Conservation (phyloP, 1,140 invertebrate species). For the Ostrea denselamellosa region DNA sequence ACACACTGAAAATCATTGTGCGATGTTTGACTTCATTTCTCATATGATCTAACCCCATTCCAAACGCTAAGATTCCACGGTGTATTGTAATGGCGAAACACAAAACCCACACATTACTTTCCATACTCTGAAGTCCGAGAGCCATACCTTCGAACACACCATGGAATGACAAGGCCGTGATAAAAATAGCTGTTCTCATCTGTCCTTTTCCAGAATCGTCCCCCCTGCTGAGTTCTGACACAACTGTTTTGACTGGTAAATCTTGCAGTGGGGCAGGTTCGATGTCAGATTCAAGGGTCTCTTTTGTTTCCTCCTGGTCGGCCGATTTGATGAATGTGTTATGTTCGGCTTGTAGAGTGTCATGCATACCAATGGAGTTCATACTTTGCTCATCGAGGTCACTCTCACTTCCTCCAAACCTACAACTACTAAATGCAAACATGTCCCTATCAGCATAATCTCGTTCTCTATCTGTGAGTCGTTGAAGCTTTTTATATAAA, state of each 20-base stretch:
- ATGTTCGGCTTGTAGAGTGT: constrained; percentile 44
- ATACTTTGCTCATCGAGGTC: constrained; percentile 61
- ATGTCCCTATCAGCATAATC: constrained; percentile 55
- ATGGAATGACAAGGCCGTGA: constrained; percentile 92
- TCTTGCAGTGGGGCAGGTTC: constrained; percentile 67
- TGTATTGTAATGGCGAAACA: constrained; percentile 73
- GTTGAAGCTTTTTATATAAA: constrained; percentile 60
- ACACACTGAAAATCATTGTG: constrained; percentile 73
- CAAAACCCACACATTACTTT: constrained; percentile 72
- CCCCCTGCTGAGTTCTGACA: constrained; percentile 68
- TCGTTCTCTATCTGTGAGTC: constrained; percentile 48
- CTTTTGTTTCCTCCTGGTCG: constrained; percentile 43
- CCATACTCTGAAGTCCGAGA: constrained; percentile 85
- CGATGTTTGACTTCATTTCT: constrained; percentile 81
- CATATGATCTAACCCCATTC: constrained; percentile 71
- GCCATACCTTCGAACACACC: constrained; percentile 94
- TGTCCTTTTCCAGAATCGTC: constrained; percentile 67
- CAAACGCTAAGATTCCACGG: constrained; percentile 70
- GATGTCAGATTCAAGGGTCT: constrained; percentile 61
- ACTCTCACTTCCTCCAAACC: constrained; percentile 46
- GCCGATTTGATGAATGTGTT: constrained; percentile 13
- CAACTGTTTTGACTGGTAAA: constrained; percentile 69
- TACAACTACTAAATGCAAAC: constrained; percentile 50
- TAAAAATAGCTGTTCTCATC: constrained; percentile 81
- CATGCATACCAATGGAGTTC: constrained; percentile 52